phyloP scores from a whole-genome alignment of 2,113 vertebrate genomes.

The Hypocryptadius cinnamomeus region DNA sequence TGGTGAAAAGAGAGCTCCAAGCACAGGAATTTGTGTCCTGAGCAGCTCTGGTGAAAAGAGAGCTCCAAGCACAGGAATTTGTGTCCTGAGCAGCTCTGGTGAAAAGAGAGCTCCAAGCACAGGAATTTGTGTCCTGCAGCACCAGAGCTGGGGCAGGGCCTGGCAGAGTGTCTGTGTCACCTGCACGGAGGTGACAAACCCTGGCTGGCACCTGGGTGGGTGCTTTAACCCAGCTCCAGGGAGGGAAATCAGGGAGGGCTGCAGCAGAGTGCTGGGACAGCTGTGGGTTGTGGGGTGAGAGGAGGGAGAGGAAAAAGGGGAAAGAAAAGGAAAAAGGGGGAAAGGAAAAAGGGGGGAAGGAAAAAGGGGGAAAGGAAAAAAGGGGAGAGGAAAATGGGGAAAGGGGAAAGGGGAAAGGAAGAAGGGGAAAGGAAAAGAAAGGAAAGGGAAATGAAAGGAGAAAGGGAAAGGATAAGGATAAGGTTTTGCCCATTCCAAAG shows the following conservation, averaged over 20 bases:
- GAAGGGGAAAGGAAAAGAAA: no score
- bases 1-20: no score
- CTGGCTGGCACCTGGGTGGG: background rate
- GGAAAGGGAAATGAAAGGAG: no score
- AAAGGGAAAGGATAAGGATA: background rate
- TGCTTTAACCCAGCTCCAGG: background rate
- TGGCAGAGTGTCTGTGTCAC: background rate
- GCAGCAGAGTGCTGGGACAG: background rate
- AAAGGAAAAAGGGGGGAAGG: no score
- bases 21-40: no score
- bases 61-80: background rate
- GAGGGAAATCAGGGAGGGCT: background rate
- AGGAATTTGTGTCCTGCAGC: background rate
- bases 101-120: background rate
- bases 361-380: no score
- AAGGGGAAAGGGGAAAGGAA: no score
- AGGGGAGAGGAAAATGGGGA: no score
- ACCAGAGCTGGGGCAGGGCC: fast-evolving
- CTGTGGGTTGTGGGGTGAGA: background rate
- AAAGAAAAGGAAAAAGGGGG: no score
- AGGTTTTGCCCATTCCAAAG: background rate
- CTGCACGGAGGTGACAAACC: background rate
- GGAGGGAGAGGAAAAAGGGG: background rate
- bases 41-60: no score
- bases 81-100: no score